Base-by-base conservation (phyloP, 2,888 invertebrate species). In the Furcula furcula region DNA sequence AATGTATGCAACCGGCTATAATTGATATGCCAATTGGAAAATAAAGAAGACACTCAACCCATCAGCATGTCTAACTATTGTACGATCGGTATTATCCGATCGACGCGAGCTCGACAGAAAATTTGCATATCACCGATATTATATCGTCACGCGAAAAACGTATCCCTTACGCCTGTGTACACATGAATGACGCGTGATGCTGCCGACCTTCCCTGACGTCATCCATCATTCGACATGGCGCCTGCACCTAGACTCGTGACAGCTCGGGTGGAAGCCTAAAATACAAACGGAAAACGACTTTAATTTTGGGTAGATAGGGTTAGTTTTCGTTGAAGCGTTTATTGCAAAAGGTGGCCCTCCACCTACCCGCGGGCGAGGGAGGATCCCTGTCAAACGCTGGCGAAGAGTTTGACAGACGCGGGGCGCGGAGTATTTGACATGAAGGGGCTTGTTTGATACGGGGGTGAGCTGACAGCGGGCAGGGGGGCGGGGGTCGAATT, bases 341-440 rank as follows among this genome's bases (percentile, higher is more conserved):
- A 15, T 15, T 32, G 39, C 43, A 55, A 63, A 75, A 81, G 83
- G 85, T 85, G 86, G 84, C 74, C 67, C 72, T 75, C 77, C 75
- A 73, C 80, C 84, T 71, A 82, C 81, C 81, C 80, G 76, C 81
- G 65, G 60, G 78, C 65, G 65, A 78, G 87, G 88, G 87, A 84
- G 87, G 87, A 83, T 85, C 86, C 86, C 84, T 87, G 87, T 87
- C 87, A 88, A 88, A 87, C 84, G 81, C 80, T 85, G 82, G 80
- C 85, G 87, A 86, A 88, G 86, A 87, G 87, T 88, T 88, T 88
- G 88, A 88, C 87, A 87, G 88, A 84, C 87, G 86, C 85, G 85
- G 87, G 86, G 87, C 79, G 85, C 81, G 82, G 86, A 86, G 88
- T 84, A 83, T 88, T 88, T 87, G 88, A 88, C 88, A 84, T 87